phyloP scores from a whole-genome alignment of 2,888 invertebrate species.

The Xestia c-nigrum region DNA sequence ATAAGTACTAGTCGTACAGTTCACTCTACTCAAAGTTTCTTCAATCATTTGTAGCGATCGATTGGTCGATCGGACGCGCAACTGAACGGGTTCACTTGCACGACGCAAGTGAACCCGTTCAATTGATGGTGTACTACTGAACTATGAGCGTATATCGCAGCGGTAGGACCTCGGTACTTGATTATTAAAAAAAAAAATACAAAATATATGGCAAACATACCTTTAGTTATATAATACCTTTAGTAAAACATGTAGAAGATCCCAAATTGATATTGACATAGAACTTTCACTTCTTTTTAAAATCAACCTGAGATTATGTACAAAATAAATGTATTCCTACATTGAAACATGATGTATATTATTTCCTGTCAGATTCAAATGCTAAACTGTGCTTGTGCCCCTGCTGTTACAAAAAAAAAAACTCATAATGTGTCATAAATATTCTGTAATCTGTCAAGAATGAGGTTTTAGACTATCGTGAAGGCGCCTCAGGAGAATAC shows the following conservation, averaged over 20 bases:
- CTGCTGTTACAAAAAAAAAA: slow-evolving; percentile 76
- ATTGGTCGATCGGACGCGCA: no score
- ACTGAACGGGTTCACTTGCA: no score
- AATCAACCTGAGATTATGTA: background rate
- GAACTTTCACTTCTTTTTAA: slow-evolving; percentile 5
- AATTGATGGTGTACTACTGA: no score
- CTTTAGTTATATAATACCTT: background rate
- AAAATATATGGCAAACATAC: no score
- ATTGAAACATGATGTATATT: slow-evolving; percentile 70
- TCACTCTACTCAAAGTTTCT: background rate
- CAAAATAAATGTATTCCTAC: background rate
- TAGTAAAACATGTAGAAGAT: background rate
- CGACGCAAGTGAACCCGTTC: no score
- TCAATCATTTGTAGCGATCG: background rate
- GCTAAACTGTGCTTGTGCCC: slow-evolving; percentile 69
- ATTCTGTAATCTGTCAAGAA: slow-evolving; percentile 83
- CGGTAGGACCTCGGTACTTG: no score
- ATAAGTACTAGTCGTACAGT: background rate
- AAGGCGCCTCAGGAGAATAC: slow-evolving; percentile 72
- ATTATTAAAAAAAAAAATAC: no score
- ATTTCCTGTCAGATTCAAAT: slow-evolving; percentile 72
- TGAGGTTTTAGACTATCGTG: slow-evolving; percentile 76
- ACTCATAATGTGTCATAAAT: slow-evolving; percentile 82
- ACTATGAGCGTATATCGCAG: no score
- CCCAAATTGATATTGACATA: background rate